Base-by-base conservation (phyloP, 2,888 invertebrate genomes). In the Lathronympha strigana region DNA sequence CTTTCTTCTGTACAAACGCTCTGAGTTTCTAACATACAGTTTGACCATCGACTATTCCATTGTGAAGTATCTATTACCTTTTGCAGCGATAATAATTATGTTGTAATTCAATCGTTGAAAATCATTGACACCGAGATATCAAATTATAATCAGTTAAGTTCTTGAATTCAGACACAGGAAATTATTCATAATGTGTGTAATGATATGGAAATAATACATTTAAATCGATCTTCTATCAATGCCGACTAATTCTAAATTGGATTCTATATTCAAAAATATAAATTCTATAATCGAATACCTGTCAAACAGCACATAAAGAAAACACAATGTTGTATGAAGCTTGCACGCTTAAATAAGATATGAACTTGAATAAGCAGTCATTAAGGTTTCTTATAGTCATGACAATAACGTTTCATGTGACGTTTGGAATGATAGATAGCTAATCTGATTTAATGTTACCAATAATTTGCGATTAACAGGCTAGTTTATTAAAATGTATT, bases 401-500 rank as follows among this genome's bases (percentile, higher is more conserved):
- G 17, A 28, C 11, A n/a, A n/a, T 31, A 17, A 8, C 19, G 9
- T 31, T 0, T 45, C 31, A 1, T 38, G 6, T n/a, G 53, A 43
- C 28, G 19, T n/a, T 43, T 43, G 19, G 57, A 8, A 55, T 40
- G 40, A 5, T 25, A 49, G 49, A 45, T 53, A 58, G 28, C 21
- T 50, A 64, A 64, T 62, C 55, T 55, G 17, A 25, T 11, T 60
- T 60, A 62, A 66, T 61, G 50, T 55, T 50, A 50, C 50, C 51
- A 64, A 60, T 72, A 67, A 69, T 73, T 67, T 69, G 68, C 67
- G 71, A 71, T 73, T 74, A 72, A 64, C 50, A 72, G 69, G 33
- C 57, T 69, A 73, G 70, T 77, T 75, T 74, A 73, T 19, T 19
- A 13, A 19, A 4, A 28, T 19, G 68, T 57, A 57, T 53, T 62